A percentile compares a stretch with the other conserved stretches of the same genome.
Conservation (phyloP, 2,888 invertebrate species). For the Eupithecia pulchellata region DNA sequence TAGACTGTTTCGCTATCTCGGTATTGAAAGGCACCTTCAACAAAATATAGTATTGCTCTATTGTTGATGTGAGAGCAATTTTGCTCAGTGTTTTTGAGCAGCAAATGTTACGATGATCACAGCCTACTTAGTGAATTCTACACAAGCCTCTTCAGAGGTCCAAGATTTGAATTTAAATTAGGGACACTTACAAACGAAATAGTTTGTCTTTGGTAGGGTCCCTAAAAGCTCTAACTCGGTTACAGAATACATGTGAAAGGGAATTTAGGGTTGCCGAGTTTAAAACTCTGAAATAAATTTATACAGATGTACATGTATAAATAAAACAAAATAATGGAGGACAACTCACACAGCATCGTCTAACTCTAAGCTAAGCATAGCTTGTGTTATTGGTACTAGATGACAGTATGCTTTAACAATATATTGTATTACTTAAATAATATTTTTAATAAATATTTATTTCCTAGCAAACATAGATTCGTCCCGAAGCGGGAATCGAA, state of each 20-base stretch:
- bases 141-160: not conserved
- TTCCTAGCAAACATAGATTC: no score
- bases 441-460: no score
- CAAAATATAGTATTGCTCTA: not conserved
- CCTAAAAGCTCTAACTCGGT: not conserved
- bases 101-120: not conserved
- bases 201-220: constrained; percentile 1
- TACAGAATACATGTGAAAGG: not conserved
- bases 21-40: not conserved
- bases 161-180: not conserved
- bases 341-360: no score
- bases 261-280: not conserved
- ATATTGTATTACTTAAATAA: no score
- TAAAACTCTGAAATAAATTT: not conserved
- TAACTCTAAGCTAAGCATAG: no score
- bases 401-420: no score
- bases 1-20: not conserved
- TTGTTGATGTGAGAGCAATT: not conserved
- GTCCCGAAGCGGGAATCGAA: no score
- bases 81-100: not conserved
- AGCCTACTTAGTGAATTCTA: not conserved
- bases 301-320: no score
- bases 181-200: not conserved
- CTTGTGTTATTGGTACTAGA: no score
- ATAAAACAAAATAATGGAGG: no score